Evolutionary conservation across 2,113 vertebrate genomes (phyloP).

Genomic region (Alectura lathami): DNA sequence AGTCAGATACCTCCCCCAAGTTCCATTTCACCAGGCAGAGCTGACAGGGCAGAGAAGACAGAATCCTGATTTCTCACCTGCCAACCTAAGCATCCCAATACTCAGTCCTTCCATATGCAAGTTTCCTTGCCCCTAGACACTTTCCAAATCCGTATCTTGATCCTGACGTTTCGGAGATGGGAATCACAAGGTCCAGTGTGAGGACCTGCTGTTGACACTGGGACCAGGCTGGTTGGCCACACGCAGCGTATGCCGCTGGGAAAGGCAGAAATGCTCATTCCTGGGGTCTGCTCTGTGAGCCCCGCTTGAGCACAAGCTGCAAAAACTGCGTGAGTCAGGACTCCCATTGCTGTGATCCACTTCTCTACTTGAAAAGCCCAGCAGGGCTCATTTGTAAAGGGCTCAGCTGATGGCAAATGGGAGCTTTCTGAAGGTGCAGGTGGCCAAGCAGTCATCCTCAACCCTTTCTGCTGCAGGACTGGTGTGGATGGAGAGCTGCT

Average conservation of each 20-base stretch:
- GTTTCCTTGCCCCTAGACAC: too few relatives aligned
- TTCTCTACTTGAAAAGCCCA: background rate
- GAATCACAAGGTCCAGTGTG: background rate
- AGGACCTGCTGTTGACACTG: background rate
- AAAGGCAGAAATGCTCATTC: background rate
- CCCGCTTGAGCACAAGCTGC: background rate
- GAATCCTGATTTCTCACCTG: background rate
- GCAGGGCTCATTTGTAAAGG: fast-evolving
- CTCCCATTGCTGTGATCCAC: background rate
- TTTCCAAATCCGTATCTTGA: background rate
- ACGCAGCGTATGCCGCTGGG: background rate
- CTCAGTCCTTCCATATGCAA: background rate
- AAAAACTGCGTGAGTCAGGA: too few relatives aligned
- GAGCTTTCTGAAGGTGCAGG: background rate
- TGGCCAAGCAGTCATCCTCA: background rate
- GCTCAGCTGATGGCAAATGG: background rate
- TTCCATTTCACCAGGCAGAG: background rate
- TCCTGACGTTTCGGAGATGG: background rate
- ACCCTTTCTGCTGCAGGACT: background rate
- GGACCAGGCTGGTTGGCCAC: background rate
- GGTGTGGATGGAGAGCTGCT: background rate
- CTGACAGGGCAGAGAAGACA: background rate
- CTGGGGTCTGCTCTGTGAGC: background rate
- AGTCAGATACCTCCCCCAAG: background rate
- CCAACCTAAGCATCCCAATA: background rate